Evolutionary conservation across 2,888 invertebrate genomes (phyloP).

Genomic region (Pocota personata): DNA sequence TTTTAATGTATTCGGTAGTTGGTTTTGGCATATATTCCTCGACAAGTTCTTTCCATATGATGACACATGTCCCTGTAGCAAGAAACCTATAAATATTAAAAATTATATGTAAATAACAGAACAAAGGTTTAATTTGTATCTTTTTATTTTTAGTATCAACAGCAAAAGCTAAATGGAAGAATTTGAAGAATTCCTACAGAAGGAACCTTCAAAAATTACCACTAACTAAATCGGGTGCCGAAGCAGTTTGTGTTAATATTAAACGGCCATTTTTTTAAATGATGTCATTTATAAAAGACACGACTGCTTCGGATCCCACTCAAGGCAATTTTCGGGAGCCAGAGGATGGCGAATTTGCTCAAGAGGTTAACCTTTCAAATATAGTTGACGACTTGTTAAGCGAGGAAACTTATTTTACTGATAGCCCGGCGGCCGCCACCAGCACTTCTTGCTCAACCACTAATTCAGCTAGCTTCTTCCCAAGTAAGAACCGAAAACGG

Average conservation of each 20-base stretch:
- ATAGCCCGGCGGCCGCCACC: slow-evolving; percentile 1
- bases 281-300: neutral
- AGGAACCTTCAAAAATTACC: too few relatives aligned
- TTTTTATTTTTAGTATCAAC: too few relatives aligned
- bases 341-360: neutral
- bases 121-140: too few relatives aligned
- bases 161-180: too few relatives aligned
- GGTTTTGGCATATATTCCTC: too few relatives aligned
- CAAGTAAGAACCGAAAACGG: neutral
- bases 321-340: neutral
- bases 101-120: too few relatives aligned
- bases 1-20: neutral
- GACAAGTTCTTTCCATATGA: slow-evolving; percentile 57
- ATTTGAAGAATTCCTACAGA: too few relatives aligned
- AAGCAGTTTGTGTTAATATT: neutral
- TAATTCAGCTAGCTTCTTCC: neutral
- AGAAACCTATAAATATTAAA: slow-evolving; percentile 45
- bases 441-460: slow-evolving; percentile 2
- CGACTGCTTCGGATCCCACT: slow-evolving; percentile 3
- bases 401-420: too few relatives aligned
- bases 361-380: neutral
- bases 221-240: too few relatives aligned
- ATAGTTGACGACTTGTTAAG: neutral
- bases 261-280: neutral
- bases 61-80: slow-evolving; percentile 33